Evolutionary conservation across 1,140 invertebrate species (phyloP).

Genomic region (Copidosoma floridanum): DNA sequence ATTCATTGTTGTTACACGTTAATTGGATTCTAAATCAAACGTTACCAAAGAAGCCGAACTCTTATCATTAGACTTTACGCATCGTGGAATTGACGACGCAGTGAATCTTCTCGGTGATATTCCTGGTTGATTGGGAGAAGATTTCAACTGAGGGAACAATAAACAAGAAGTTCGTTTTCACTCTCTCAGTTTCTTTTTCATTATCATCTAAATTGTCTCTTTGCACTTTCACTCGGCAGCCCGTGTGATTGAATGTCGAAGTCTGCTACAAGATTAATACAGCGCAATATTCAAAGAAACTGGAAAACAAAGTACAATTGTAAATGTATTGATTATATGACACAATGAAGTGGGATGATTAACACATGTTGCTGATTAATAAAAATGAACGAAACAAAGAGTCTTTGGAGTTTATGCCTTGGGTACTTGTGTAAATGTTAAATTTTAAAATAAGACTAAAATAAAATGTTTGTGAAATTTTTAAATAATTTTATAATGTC

Average conservation of each 20-base stretch:
- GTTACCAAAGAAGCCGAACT: neutral
- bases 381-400: too few relatives aligned
- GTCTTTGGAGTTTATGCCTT: too few relatives aligned
- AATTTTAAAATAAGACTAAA: slow-evolving; percentile 19
- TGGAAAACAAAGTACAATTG: slow-evolving; percentile 22
- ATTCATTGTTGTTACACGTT: too few relatives aligned
- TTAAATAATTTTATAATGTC: too few relatives aligned
- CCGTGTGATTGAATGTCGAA: neutral
- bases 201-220: slow-evolving; percentile 2
- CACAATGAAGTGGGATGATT: too few relatives aligned
- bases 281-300: slow-evolving; percentile 17
- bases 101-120: neutral
- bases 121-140: slow-evolving; percentile 9
- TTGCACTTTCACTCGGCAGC: neutral
- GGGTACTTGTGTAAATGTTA: too few relatives aligned
- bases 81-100: neutral
- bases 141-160: neutral
- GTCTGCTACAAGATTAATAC: slow-evolving; percentile 14
- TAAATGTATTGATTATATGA: too few relatives aligned
- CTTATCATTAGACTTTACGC: neutral
- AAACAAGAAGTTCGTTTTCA: slow-evolving; percentile 13
- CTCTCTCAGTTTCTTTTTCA: neutral
- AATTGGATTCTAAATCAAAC: too few relatives aligned
- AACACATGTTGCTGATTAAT: too few relatives aligned
- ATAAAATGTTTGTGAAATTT: neutral